Conservation (phyloP, 2,888 invertebrate species). For the Theretra japonica region DNA sequence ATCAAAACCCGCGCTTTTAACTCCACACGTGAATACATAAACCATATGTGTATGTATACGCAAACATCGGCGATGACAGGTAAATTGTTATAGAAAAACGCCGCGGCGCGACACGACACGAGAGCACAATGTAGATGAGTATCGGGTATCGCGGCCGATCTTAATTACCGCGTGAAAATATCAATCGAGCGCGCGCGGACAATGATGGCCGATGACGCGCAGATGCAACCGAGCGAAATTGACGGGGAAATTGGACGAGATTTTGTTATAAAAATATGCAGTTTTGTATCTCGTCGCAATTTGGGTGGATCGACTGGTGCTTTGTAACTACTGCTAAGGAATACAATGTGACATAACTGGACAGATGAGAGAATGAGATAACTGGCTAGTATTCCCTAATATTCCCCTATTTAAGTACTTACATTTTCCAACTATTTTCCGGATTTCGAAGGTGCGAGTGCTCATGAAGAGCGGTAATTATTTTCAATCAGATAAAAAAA, state of each 20-base stretch:
- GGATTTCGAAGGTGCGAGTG: too few relatives aligned
- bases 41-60: constrained; percentile 73
- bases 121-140: constrained; percentile 21
- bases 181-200: constrained; percentile 76
- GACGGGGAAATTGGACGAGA: not conserved
- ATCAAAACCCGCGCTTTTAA: not conserved
- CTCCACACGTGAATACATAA: constrained; percentile 65
- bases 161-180: constrained; percentile 80
- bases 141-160: constrained; percentile 70
- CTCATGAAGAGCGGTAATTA: too few relatives aligned
- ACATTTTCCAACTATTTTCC: too few relatives aligned
- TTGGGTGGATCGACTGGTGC: too few relatives aligned
- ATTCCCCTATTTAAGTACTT: too few relatives aligned
- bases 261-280: not conserved
- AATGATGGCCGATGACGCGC: constrained; percentile 66
- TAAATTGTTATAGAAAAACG: constrained; percentile 71
- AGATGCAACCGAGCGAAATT: not conserved
- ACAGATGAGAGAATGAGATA: too few relatives aligned
- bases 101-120: constrained; percentile 59
- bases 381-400: too few relatives aligned
- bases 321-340: too few relatives aligned
- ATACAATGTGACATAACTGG: too few relatives aligned
- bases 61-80: constrained; percentile 73
- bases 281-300: too few relatives aligned
- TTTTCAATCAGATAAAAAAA: too few relatives aligned